Evolutionary conservation across 1,140 invertebrate genomes (phyloP), one percentile per base, ranked within the genome.

Genomic region (Matsumurasca onukii): DNA sequence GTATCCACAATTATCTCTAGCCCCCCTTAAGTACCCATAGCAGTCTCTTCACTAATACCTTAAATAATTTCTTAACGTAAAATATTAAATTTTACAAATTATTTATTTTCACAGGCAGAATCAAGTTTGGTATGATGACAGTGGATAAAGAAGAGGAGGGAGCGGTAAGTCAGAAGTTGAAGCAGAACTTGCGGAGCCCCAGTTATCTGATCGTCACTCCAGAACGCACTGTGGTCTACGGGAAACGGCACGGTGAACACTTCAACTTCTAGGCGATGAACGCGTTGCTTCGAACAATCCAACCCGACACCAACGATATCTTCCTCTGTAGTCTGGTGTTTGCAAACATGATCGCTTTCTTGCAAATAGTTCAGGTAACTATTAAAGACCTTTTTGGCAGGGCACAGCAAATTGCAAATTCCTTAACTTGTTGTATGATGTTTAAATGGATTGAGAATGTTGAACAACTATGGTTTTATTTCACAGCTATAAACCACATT

Each of bases 251-350:
- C 64, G 78, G 78, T 15, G 82, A 84, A 75, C 76, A 78, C 68
- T 76, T 80, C 48, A 81, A 79, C 64, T 83, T 79, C 71, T 69
- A 72, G 57, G 75, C 78, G 1, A 80, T 84, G 79, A 81, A 82
- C 73, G 71, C 76, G 24, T 81, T 82, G 72, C 73, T 85, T 20
- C 77, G 77, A 70, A 76, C 76, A 39, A 72, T 84, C 12, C 78
- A 81, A 72, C 83, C 83, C 5, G 83, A 83, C 75, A 76, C 81
- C 29, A 85, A 84, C 78, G 83, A 85, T 75, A 72, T 84, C 9
- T 84, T 85, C 74, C 73, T 84, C 1, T 74, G 77, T 25, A 81
- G 77, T 73, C 75, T 84, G 31, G 66, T 80, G 24, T 64, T 83
- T 17, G 77, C 80, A 39, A 84, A 84, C 76, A 71, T 80, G 67